These are phyloP conservation scores for Rhorus exstirpatorius DNA, from an alignment of 2,888 invertebrate species.

Conservation along the genomic window DNA sequence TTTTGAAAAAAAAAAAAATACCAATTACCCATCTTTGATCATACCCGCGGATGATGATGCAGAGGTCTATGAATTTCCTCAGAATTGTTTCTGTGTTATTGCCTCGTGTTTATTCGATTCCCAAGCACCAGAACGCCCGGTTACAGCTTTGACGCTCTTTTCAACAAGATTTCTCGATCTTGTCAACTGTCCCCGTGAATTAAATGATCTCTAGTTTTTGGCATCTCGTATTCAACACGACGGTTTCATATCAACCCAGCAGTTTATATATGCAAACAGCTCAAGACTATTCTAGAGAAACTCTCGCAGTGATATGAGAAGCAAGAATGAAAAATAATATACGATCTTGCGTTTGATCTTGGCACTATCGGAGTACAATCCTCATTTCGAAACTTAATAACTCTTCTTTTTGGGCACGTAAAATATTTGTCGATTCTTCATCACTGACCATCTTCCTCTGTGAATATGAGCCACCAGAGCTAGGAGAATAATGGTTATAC, in stretches of 20 bases:
- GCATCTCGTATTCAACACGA: slow-evolving; percentile 19
- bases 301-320: neutral
- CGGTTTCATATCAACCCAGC: slow-evolving; percentile 8
- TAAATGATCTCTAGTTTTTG: slow-evolving; percentile 36
- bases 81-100: neutral
- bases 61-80: neutral
- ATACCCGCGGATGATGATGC: too few species aligned
- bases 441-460: slow-evolving; percentile 92
- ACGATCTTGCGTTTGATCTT: slow-evolving; percentile 25
- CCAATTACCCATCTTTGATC: too few species aligned
- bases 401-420: slow-evolving; percentile 88
- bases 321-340: slow-evolving; percentile 13
- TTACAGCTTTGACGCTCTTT: slow-evolving; percentile 43
- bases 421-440: slow-evolving; percentile 94
- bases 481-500: slow-evolving; percentile 90
- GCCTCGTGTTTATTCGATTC: slow-evolving; percentile 26
- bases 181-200: slow-evolving; percentile 13
- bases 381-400: too few species aligned
- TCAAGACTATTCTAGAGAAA: neutral
- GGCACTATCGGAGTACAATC: neutral
- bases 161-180: slow-evolving; percentile 42
- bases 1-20: too few species aligned
- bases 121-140: slow-evolving; percentile 6
- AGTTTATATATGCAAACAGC: neutral
- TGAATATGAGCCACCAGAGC: slow-evolving; percentile 91